Evolutionary conservation across 2,888 invertebrate genomes (phyloP), one percentile per base, ranked within the genome.

Genomic region (Parapristionchus giblindavisi): DNA sequence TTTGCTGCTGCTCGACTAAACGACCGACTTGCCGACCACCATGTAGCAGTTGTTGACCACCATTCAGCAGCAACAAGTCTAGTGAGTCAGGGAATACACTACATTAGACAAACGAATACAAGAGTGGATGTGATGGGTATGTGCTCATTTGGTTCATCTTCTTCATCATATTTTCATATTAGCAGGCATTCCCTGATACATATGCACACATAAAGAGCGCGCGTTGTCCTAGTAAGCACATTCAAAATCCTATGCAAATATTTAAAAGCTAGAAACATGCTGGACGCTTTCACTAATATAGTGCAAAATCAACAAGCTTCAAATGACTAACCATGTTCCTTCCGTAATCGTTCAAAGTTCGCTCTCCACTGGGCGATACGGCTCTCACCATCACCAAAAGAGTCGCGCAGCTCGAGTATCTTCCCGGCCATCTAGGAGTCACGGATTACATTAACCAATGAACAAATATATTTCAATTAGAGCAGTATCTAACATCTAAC

Each of bases 281-380:
- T n/a, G n/a, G n/a, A n/a, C n/a, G n/a, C n/a, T n/a, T n/a, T n/a
- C n/a, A n/a, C n/a, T n/a, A n/a, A n/a, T n/a, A n/a, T n/a, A n/a
- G 21, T 21, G 48, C 11, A 14, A 48, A 48, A 11, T 56, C 8
- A 24, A 56, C 11, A 56, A 24, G 11, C 56, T 11, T 24, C 56
- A 56, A 11, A 56, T n/a, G 56, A 40, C 60, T 66, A 76, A 75
- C 54, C 72, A 32, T 36, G 51, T 68, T 77, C 76, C 52, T 75
- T 79, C 65, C 80, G 81, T 73, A 79, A 73, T 54, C 73, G 48
- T 51, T 83, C 82, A 43, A 84, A 78, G 51, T 79, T 81, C 40
- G 75, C 71, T 73, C 78, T 76, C 84, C 84, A 84, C 73, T 79
- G 78, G 14, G 80, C 79, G 70, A 80, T 77, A 71, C 78, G 77